Evolutionary conservation across 2,113 vertebrate species (phyloP).

Genomic region (Muntiacus muntjak): DNA sequence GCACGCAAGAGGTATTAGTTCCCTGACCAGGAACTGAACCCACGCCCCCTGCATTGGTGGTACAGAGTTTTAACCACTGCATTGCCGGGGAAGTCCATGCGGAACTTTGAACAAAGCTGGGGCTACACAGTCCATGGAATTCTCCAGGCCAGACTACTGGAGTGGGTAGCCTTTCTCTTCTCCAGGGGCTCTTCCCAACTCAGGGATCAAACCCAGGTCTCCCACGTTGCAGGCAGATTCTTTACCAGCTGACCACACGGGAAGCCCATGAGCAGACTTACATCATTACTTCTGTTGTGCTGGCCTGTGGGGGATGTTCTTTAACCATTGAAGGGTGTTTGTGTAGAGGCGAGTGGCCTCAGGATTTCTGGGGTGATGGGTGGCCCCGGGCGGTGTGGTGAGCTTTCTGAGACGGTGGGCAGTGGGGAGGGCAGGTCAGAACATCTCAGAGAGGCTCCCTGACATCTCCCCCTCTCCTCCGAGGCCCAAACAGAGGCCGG

Average conservation of each 20-base stretch:
- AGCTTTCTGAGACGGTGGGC: neutral
- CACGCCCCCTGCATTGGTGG: rapidly evolving
- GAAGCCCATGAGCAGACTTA: neutral
- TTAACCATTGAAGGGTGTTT: neutral
- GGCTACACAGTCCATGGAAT: neutral
- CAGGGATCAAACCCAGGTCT: neutral
- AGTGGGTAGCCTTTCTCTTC: neutral
- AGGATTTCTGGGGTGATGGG: neutral
- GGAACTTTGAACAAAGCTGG: neutral
- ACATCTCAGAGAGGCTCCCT: neutral
- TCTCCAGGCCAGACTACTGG: neutral
- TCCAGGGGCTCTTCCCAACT: neutral
- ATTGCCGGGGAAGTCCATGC: rapidly evolving
- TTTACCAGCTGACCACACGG: neutral
- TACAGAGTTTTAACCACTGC: neutral
- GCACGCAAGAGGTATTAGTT: neutral
- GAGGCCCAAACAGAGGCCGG: neutral
- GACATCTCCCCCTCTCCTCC: neutral
- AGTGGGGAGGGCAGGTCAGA: neutral
- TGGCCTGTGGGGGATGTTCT: rapidly evolving
- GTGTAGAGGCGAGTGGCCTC: no score
- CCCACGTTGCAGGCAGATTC: neutral
- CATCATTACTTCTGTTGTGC: neutral
- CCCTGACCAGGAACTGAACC: neutral
- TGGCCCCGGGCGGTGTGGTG: neutral